Evolutionary conservation across 2,797 vertebrate species (phyloP).

Genomic region (Hyperoplus immaculatus): DNA sequence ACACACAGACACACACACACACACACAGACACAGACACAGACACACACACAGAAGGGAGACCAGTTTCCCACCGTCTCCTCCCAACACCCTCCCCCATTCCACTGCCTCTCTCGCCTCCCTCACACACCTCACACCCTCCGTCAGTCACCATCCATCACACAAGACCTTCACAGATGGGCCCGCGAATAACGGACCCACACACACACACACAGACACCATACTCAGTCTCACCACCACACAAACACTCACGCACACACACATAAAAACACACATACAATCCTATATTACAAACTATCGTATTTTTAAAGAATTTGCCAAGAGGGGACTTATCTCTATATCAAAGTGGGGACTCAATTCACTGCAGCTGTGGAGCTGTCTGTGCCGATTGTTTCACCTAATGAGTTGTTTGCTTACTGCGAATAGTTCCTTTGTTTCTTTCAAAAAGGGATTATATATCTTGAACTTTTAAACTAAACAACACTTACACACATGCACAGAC

Average conservation of each 20-base stretch:
- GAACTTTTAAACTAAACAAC: no score
- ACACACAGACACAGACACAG: constrained; percentile 40
- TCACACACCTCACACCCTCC: constrained; percentile 74
- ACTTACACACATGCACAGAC: no score
- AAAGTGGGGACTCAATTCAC: no score
- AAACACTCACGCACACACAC: constrained; percentile 19
- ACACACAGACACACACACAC: constrained; percentile 27
- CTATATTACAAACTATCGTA: no score
- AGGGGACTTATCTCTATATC: no score
- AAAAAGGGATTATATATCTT: no score
- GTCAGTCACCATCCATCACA: constrained; percentile 75
- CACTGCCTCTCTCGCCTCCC: constrained; percentile 52
- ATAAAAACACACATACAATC: constrained; percentile 2
- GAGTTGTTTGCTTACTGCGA: no score
- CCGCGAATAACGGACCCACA: constrained; percentile 20
- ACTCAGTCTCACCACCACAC: not conserved
- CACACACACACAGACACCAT: constrained; percentile 18
- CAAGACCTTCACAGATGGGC: constrained; percentile 76
- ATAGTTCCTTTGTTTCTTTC: no score
- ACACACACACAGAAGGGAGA: constrained; percentile 44
- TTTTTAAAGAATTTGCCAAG: no score
- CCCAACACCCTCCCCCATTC: constrained; percentile 63
- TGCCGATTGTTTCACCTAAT: no score
- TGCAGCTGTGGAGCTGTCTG: no score
- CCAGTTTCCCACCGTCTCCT: constrained; percentile 43